Percentiles rank a stretch among this genome's conserved stretches.
Evolutionary conservation across 1,140 invertebrate genomes (phyloP).

Genomic region (Drosophila miranda): DNA sequence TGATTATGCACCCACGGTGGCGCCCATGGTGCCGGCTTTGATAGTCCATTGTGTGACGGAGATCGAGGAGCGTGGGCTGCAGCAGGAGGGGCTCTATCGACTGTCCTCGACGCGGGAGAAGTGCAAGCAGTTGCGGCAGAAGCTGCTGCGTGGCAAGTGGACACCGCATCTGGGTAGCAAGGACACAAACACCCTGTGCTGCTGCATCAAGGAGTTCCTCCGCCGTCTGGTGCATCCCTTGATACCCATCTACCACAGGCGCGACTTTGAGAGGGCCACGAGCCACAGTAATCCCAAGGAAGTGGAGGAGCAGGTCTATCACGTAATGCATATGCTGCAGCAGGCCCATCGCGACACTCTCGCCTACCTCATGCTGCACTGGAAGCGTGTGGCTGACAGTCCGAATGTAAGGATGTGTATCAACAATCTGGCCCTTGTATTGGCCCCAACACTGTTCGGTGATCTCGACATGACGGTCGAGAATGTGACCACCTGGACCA

Average conservation of each 20-base stretch:
- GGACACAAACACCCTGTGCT: conserved; percentile 92
- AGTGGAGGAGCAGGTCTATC: conserved; percentile 83
- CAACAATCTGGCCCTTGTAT: conserved; percentile 90
- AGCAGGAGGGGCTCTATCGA: conserved; percentile 94
- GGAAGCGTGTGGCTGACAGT: conserved; percentile 87
- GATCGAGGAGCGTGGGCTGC: conserved; percentile 91
- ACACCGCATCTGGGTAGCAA: conserved; percentile 87
- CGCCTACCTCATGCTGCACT: conserved; percentile 92
- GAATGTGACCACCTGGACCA: conserved; percentile 60
- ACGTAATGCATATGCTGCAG: conserved; percentile 89
- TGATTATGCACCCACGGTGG: conserved; percentile 90
- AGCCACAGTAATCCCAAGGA: conserved; percentile 80
- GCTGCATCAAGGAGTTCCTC: conserved; percentile 94
- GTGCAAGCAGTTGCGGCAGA: conserved; percentile 91
- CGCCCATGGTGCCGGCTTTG: conserved; percentile 96
- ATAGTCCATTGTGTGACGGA: conserved; percentile 97
- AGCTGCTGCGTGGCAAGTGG: conserved; percentile 89
- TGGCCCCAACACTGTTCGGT: conserved; percentile 89
- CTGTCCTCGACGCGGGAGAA: conserved; percentile 93
- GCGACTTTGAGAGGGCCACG: conserved; percentile 88
- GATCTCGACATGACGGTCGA: conserved; percentile 82
- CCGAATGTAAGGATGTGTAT: conserved; percentile 90
- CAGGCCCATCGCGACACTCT: conserved; percentile 93
- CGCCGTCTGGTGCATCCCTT: conserved; percentile 90
- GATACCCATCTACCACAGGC: conserved; percentile 88